Evolutionary conservation across 2,797 vertebrate genomes (phyloP).

Genomic region (Artibeus jamaicensis): DNA sequence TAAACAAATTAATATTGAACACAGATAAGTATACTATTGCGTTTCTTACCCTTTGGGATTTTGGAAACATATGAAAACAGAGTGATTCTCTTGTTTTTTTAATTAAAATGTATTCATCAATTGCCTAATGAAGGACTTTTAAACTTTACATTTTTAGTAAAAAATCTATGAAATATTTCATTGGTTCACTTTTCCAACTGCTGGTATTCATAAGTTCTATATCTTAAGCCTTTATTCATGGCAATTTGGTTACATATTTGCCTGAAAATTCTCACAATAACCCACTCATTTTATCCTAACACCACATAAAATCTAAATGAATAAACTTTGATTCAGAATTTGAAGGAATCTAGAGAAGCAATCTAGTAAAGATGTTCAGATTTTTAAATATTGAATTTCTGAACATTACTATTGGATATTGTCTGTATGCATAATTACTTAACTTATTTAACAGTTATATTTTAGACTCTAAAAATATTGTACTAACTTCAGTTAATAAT

Average conservation of each 20-base stretch:
- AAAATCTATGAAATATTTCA: conserved; percentile 33
- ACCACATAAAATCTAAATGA: background rate
- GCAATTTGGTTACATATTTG: conserved; percentile 24
- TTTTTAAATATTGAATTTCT: background rate
- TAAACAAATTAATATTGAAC: conserved; percentile 65
- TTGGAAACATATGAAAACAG: conserved; percentile 34
- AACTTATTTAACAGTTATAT: background rate
- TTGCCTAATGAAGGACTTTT: background rate
- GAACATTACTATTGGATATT: background rate
- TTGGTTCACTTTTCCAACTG: conserved; percentile 55
- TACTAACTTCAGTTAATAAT: background rate
- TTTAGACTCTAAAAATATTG: background rate
- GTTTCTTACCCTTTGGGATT: conserved; percentile 4
- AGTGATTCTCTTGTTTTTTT: background rate
- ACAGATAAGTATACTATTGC: background rate
- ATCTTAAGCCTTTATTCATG: background rate
- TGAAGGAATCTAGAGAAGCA: background rate
- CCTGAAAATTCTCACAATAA: background rate
- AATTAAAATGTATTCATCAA: conserved; percentile 26
- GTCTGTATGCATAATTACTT: background rate
- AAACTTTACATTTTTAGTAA: conserved; percentile 56
- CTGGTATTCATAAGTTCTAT: background rate
- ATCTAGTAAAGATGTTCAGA: background rate
- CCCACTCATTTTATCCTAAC: background rate
- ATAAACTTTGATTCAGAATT: conserved; percentile 19